Base-by-base conservation (phyloP, 1,140 invertebrate genomes). In the Papilio helenus region DNA sequence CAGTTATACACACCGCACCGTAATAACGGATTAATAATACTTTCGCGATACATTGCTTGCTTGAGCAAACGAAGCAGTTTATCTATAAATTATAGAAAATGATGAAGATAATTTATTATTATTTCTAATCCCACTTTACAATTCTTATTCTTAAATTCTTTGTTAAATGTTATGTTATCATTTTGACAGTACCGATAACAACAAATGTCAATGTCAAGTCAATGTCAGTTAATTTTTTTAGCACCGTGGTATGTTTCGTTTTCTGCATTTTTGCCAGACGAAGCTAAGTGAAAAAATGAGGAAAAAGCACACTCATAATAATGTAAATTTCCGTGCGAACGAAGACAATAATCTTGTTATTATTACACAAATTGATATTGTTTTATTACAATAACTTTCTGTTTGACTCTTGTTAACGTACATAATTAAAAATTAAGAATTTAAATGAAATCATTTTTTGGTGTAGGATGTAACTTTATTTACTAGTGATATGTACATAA, bases 171-270 rank as follows among this genome's bases (percentile, higher is more conserved):
- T 16, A 34, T 68, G 3, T 68, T 68, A 68, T 68, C 61, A 29
- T 68, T 29, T 29, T 68, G 12, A 68, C 23, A 16, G 1, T 68
- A 29, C 61, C 23, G 61, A 68, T 29, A 68, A 34, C 61, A 68
- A 68, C 61, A 16, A 68, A 68, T 68, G 23, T 68, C 61, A 68
- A 65, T 61, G 55, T 55, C 18, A 42, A 55, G 1, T n/a, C n/a
- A n/a, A n/a, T 58, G 55, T 65, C 23, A 65, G 23, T 65, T 14
- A n/a, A 12, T 23, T 61, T 61, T 61, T 61, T 26, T 2, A 55
- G n/a, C 14, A 20, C n/a, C 51, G 1, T 10, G 8, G n/a, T 1
- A 55, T n/a, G 51, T 55, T 55, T 55, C 51, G 20, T 55, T 55
- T 55, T 55, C 5, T 20, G 51, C 51, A 55, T 20, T 55, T 51